Evolutionary conservation across 2,113 vertebrate species (phyloP), one percentile per base, ranked within the genome.

Genomic region (Aspidoscelis tigris): DNA sequence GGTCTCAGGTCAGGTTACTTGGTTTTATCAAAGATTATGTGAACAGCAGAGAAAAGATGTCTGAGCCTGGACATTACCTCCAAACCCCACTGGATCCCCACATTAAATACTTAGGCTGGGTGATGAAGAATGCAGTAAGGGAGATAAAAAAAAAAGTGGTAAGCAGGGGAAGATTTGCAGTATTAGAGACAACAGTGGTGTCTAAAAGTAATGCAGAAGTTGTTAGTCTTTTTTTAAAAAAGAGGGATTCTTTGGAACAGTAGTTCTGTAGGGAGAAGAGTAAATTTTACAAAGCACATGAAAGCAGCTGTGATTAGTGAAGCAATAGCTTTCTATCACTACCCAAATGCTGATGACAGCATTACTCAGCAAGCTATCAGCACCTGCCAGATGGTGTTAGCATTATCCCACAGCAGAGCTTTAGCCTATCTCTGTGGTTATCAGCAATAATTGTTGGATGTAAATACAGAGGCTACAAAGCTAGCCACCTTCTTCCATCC

Each of bases 321-420:
- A 86, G 84, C 88, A 86, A 74, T 89, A 90, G 90, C 78, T 92
- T 94, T 86, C 88, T n/a, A n/a, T 92, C 87, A 87, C 85, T 83
- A 86, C 85, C 66, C 33, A 43, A 85, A 83, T 88, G 87, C 87
- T 83, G 80, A 88, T 85, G 85, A 89, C 92, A 89, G 89, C 90
- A 93, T 90, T 92, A 84, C 77, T 90, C 84, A 90, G 70, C 88
- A 90, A 90, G 89, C 88, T 87, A 43, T 85, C 72, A 85, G 87
- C 88, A 83, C 64, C 43, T 55, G 18, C 89, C 93, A 95, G 93
- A 93, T 95, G 94, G 94, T 90, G 89, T 90, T 91, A 90, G 9
- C 89, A 83, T 66, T 90, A 89, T 87, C 91, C 81, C 85, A 84
- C 82, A 84, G 68, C 81, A 61, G 72, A 76, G n/a, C 76, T 94